Evolutionary conservation across 1,140 invertebrate genomes (phyloP).

Genomic region (Drosophila orosa): DNA sequence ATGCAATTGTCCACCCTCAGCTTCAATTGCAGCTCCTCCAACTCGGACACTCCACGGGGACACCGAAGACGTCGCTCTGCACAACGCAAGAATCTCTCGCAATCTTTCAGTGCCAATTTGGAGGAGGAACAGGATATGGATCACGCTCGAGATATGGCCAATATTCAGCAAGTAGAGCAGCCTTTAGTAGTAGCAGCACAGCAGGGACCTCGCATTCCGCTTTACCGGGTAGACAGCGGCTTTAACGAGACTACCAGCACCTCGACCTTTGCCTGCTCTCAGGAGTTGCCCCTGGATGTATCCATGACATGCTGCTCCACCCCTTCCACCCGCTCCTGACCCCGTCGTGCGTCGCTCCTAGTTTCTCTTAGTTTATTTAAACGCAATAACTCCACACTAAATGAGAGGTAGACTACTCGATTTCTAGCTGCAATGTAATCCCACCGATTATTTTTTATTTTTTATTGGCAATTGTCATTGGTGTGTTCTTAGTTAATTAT

Average conservation of each 20-base stretch:
- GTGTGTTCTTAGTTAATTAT: constrained; percentile 26
- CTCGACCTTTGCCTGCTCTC: constrained; percentile 67
- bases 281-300: constrained; percentile 60
- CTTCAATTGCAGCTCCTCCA: constrained; percentile 76
- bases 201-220: constrained; percentile 24
- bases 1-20: constrained; percentile 71
- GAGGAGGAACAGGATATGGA: constrained; percentile 46
- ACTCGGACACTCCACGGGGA: constrained; percentile 74
- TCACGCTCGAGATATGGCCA: background rate
- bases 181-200: background rate
- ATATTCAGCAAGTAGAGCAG: background rate
- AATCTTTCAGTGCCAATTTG: constrained; percentile 71
- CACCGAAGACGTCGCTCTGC: constrained; percentile 65
- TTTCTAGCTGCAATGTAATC: constrained; percentile 27
- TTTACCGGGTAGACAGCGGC: constrained; percentile 80
- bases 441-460: constrained; percentile 40
- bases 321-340: constrained; percentile 68
- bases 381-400: constrained; percentile 50
- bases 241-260: constrained; percentile 77
- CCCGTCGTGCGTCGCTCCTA: background rate
- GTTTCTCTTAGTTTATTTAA: constrained; percentile 33
- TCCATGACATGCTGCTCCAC: constrained; percentile 78
- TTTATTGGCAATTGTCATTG: constrained; percentile 9
- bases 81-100: constrained; percentile 81
- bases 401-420: constrained; percentile 41